Conservation (phyloP, 2,797 vertebrate genomes). For the Epinephelus awoara region DNA sequence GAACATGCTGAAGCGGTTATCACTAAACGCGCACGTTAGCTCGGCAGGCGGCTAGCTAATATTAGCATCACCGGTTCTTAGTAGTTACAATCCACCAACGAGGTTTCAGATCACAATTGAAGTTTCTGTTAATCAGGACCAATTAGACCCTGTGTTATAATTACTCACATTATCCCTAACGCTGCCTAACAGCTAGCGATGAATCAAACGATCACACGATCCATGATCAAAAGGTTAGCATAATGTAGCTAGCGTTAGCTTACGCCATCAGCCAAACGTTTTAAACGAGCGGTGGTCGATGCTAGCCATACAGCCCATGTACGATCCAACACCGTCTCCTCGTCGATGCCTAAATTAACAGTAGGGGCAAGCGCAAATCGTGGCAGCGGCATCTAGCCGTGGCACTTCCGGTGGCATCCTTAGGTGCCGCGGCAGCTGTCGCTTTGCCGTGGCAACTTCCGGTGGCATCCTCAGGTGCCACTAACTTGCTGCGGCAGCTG, state of each 20-base stretch:
- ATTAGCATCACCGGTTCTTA: constrained; percentile 68
- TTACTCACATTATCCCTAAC: constrained; percentile 46
- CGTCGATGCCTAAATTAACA: background rate
- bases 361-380: too few species aligned
- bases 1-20: constrained; percentile 58
- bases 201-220: constrained; percentile 35
- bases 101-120: constrained; percentile 11
- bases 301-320: constrained; percentile 41
- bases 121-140: constrained; percentile 12
- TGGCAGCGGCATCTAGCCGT: too few species aligned
- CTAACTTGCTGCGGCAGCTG: too few species aligned
- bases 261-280: constrained; percentile 56
- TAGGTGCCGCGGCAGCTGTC: too few species aligned
- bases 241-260: constrained; percentile 68
- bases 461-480: too few species aligned
- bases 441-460: too few species aligned
- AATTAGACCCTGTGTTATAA: background rate
- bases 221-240: constrained; percentile 76
- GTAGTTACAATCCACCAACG: constrained; percentile 15
- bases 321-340: background rate
- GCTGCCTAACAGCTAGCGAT: constrained; percentile 5
- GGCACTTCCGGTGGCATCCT: too few species aligned
- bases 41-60: constrained; percentile 63
- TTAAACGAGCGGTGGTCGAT: constrained; percentile 10
- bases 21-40: constrained; percentile 67